These are phyloP conservation scores for Drosophila grimshawi DNA, from an alignment of 1,140 invertebrate species.

Conservation along the genomic window DNA sequence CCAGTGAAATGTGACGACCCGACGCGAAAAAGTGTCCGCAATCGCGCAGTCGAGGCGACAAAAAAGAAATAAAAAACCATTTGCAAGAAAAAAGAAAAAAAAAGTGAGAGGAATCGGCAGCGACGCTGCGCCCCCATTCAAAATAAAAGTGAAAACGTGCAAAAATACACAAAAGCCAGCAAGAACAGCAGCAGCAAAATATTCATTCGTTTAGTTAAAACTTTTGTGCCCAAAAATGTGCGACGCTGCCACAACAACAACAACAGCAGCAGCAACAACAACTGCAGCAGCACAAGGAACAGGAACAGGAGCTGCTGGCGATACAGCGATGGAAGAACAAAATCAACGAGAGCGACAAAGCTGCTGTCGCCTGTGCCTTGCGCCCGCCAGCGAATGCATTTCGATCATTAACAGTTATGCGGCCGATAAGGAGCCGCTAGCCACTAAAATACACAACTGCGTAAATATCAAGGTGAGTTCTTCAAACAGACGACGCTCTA, in stretches of 20 bases:
- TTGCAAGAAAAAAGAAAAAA: slow-evolving; percentile 31
- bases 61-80: slow-evolving; percentile 27
- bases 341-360: slow-evolving; percentile 64
- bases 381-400: slow-evolving; percentile 83
- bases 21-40: slow-evolving; percentile 42
- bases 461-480: slow-evolving; percentile 84
- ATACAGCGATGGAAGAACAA: slow-evolving; percentile 45
- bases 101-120: slow-evolving; percentile 54
- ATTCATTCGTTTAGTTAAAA: slow-evolving; percentile 11
- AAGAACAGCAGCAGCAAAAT: slow-evolving; percentile 39
- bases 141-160: slow-evolving; percentile 82
- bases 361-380: slow-evolving; percentile 83
- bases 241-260: slow-evolving; percentile 56
- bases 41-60: slow-evolving; percentile 42
- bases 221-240: slow-evolving; percentile 57
- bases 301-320: slow-evolving; percentile 24
- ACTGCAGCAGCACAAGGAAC: slow-evolving; percentile 16
- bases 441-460: slow-evolving; percentile 82
- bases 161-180: slow-evolving; percentile 41
- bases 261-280: slow-evolving; percentile 27
- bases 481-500: slow-evolving; percentile 1
- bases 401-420: slow-evolving; percentile 84
- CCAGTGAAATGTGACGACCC: slow-evolving; percentile 49
- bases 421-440: slow-evolving; percentile 83
- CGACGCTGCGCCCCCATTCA: slow-evolving; percentile 46